phyloP scores from a whole-genome alignment of 2,113 vertebrate genomes.

The Hypanus sabinus region DNA sequence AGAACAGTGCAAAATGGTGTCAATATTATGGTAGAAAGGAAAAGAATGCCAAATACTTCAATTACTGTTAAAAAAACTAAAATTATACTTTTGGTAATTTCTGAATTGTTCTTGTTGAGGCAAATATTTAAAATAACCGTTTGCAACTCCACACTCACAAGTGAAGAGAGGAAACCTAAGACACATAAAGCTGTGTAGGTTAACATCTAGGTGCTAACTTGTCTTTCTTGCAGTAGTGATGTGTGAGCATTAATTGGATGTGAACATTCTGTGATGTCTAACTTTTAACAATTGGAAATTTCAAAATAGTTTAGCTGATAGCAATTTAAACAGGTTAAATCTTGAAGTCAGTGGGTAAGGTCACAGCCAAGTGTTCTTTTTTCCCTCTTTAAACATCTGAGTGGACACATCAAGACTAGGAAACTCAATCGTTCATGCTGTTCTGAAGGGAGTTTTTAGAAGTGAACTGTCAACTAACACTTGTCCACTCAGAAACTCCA shows the following conservation, averaged over 20 bases:
- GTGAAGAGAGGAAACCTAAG: not conserved
- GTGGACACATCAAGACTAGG: not conserved
- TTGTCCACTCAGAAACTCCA: not conserved
- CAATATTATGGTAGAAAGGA: not conserved
- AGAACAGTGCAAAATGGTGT: not conserved
- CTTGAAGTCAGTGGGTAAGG: not conserved
- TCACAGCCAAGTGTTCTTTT: not conserved
- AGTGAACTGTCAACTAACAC: conserved; percentile 3
- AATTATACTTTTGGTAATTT: not conserved
- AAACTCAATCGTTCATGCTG: not conserved
- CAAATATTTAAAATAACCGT: not conserved
- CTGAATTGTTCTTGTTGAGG: not conserved
- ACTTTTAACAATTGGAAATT: not conserved
- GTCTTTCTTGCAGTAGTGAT: not conserved
- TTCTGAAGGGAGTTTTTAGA: conserved; percentile 13
- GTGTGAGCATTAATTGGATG: not conserved
- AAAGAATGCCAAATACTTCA: not conserved
- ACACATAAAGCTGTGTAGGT: not conserved
- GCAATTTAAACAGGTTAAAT: not conserved
- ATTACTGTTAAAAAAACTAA: not conserved
- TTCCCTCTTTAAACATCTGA: not conserved
- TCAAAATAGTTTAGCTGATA: not conserved
- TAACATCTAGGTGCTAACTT: not conserved
- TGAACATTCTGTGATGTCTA: not conserved
- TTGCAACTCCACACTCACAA: too few relatives aligned